Percentiles rank a stretch among this genome's conserved stretches.
Conservation (phyloP, 2,888 invertebrate genomes). For the Girardia tigrina region DNA sequence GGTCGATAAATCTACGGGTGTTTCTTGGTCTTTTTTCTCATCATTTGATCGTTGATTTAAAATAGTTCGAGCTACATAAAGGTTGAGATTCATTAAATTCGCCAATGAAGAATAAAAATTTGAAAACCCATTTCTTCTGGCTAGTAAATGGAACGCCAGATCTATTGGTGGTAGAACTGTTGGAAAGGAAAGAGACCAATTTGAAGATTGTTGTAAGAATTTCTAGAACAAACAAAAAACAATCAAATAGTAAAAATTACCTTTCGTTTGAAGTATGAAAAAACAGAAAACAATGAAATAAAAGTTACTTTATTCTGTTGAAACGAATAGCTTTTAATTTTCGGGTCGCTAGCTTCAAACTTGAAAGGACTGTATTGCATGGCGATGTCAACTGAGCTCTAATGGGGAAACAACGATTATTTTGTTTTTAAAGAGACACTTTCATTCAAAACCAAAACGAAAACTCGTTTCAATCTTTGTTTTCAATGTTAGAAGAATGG, state of each 20-base stretch:
- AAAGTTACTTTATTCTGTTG: not conserved
- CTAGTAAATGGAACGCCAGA: not conserved
- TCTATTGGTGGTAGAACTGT: not conserved
- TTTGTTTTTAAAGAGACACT: too few species aligned
- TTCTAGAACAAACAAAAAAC: too few species aligned
- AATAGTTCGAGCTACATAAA: not conserved
- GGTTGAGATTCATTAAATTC: slow-evolving; percentile 11
- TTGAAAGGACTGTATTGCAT: not conserved
- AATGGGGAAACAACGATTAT: too few species aligned
- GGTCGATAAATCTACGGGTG: not conserved
- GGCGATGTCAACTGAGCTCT: too few species aligned
- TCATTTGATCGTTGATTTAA: not conserved
- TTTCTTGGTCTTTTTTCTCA: slow-evolving; percentile 13
- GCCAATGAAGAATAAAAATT: not conserved
- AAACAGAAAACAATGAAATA: too few species aligned
- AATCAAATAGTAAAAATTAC: too few species aligned
- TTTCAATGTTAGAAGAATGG: not conserved
- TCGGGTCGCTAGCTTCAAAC: not conserved
- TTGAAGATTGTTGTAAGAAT: not conserved
- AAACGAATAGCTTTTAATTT: not conserved
- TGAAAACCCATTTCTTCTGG: slow-evolving; percentile 1
- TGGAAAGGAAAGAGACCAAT: not conserved
- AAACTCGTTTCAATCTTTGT: too few species aligned
- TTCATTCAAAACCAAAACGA: too few species aligned
- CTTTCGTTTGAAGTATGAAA: too few species aligned